A percentile compares a stretch with the other conserved stretches of the same genome.
These are phyloP conservation scores for Folsomia manolachei DNA, from an alignment of 2,888 invertebrate species.

Conservation along the genomic window DNA sequence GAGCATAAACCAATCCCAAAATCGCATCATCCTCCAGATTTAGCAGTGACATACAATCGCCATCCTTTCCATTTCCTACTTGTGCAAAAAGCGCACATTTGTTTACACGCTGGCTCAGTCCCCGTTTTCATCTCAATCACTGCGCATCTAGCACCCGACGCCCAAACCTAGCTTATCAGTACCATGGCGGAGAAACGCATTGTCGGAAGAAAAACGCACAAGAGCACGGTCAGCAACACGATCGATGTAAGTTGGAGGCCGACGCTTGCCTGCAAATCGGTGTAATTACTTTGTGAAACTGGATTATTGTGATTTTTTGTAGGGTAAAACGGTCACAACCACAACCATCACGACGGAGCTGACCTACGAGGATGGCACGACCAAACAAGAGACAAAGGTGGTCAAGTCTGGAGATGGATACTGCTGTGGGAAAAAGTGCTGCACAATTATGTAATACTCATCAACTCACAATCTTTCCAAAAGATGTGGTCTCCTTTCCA, in stretches of 20 bases:
- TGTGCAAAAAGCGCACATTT: neutral
- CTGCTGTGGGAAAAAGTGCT: slow-evolving; percentile 5
- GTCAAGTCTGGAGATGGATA: neutral
- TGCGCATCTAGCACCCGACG: neutral
- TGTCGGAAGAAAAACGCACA: neutral
- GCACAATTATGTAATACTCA: neutral
- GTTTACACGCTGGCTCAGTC: neutral
- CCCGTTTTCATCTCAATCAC: neutral
- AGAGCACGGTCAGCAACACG: neutral
- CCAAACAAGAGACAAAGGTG: neutral
- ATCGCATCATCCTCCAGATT: neutral
- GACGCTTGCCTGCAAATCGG: too few species aligned
- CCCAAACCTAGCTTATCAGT: neutral
- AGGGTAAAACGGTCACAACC: neutral
- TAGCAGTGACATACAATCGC: neutral
- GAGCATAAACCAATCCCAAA: neutral
- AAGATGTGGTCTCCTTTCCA: too few species aligned
- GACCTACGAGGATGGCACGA: neutral
- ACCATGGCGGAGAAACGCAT: neutral
- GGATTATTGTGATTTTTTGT: neutral
- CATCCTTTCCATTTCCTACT: neutral
- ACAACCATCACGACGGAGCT: neutral
- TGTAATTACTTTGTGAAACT: neutral
- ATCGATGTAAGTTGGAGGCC: slow-evolving; percentile 1
- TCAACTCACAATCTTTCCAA: too few species aligned